phyloP scores from a whole-genome alignment of 2,888 invertebrate species.

The Lasius fuliginosus region DNA sequence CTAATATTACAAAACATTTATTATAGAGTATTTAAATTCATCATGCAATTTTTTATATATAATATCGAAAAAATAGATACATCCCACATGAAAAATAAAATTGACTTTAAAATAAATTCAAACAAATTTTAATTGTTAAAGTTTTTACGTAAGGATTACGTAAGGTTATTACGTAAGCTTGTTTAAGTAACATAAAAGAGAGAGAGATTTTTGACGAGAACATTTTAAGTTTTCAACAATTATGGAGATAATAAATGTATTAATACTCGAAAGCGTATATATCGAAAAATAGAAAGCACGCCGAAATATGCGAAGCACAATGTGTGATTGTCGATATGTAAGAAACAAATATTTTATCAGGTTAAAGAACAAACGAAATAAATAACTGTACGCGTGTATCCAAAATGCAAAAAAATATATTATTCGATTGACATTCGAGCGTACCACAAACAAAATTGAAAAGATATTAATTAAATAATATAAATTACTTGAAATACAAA shows the following conservation, averaged over 20 bases:
- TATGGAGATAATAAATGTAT: conserved; percentile 18
- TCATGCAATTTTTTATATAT: conserved; percentile 4
- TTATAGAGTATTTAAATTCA: not conserved
- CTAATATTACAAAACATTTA: not conserved
- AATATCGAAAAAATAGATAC: not conserved
- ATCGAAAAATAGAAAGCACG: conserved; percentile 55
- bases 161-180: not conserved
- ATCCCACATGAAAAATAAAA: not conserved
- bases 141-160: not conserved
- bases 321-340: not conserved
- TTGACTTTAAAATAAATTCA: not conserved
- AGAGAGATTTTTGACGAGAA: not conserved
- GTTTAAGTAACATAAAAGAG: not conserved
- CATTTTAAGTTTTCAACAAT: not conserved
- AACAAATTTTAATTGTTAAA: conserved; percentile 6
- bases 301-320: conserved; percentile 40
- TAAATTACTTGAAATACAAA: conserved; percentile 43
- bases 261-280: conserved; percentile 32
- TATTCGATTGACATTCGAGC: conserved; percentile 55
- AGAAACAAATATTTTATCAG: not conserved
- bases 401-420: conserved; percentile 58
- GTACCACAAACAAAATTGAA: conserved; percentile 10
- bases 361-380: conserved; percentile 9
- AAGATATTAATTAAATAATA: conserved; percentile 35
- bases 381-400: conserved; percentile 33